Conservation (phyloP, 2,113 vertebrate species). For the Rhinopomastus cyanomelas region DNA sequence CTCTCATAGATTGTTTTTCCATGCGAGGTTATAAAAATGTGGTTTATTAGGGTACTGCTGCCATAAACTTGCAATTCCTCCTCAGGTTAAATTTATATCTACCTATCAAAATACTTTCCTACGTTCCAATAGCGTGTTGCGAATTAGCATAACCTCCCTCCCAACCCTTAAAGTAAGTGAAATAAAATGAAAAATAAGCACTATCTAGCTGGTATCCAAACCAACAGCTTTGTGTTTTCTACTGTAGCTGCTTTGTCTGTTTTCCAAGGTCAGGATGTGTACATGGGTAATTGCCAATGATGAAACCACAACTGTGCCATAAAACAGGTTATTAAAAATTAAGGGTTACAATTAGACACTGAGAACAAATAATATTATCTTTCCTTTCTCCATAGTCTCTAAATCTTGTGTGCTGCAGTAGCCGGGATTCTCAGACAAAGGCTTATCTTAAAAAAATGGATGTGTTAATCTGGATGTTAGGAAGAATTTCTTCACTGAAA, state of each 20-base stretch:
- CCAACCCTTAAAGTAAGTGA: neutral
- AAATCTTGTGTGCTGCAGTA: fast-evolving
- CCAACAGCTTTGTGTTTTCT: neutral
- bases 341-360: neutral
- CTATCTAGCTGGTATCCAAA: neutral
- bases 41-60: conserved; percentile 28
- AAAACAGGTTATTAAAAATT: conserved; percentile 21
- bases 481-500: no score
- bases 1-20: neutral
- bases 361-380: neutral
- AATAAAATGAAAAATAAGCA: neutral
- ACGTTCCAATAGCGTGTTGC: neutral
- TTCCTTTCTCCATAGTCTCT: neutral
- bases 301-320: neutral
- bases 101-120: conserved; percentile 29
- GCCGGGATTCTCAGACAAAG: neutral
- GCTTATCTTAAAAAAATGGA: neutral
- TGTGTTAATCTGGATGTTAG: no score
- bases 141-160: neutral
- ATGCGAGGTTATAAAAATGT: conserved; percentile 32
- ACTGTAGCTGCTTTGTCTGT: neutral
- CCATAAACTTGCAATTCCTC: conserved; percentile 3
- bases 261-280: neutral
- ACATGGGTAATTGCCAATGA: fast-evolving
- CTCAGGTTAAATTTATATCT: conserved; percentile 15